Evolutionary conservation across 2,888 invertebrate genomes (phyloP).

Genomic region (Synergus japonicus): DNA sequence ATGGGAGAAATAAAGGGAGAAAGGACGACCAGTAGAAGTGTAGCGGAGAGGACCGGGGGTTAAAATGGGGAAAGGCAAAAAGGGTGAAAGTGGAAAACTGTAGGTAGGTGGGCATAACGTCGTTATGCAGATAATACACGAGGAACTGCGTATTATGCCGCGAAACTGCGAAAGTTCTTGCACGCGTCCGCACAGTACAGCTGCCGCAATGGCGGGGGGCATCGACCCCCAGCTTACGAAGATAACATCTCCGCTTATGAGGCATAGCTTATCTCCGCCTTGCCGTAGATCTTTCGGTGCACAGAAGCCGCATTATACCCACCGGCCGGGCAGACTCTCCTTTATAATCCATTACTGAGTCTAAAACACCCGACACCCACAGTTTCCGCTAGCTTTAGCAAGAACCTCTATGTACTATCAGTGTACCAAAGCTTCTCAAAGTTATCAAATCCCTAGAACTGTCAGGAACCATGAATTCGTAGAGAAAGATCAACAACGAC

Average conservation of each 20-base stretch:
- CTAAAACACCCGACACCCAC: constrained; percentile 54
- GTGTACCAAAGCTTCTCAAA: constrained; percentile 35
- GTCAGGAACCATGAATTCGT: constrained; percentile 25
- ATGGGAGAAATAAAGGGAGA: constrained; percentile 32
- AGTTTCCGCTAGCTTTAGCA: constrained; percentile 15
- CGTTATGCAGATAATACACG: constrained; percentile 46
- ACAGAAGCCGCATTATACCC: constrained; percentile 61
- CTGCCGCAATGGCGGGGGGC: constrained; percentile 48
- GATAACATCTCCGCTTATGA: constrained; percentile 69
- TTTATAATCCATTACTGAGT: constrained; percentile 66
- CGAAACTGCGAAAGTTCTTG: constrained; percentile 54
- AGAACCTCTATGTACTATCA: constrained; percentile 26
- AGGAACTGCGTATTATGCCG: constrained; percentile 42
- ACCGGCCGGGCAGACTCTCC: constrained; percentile 54
- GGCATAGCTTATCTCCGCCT: constrained; percentile 64
- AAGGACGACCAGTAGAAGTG: constrained; percentile 28
- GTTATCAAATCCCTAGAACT: constrained; percentile 39
- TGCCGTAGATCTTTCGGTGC: constrained; percentile 63
- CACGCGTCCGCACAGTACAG: constrained; percentile 42
- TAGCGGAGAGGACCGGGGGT: background rate
- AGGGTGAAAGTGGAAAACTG: constrained; percentile 42
- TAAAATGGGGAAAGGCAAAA: background rate
- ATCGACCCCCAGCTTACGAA: constrained; percentile 58
- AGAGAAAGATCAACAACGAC: constrained; percentile 11
- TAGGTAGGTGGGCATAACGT: constrained; percentile 44